phyloP scores from a whole-genome alignment of 2,797 vertebrate species.

The Amphiprion clarkii region DNA sequence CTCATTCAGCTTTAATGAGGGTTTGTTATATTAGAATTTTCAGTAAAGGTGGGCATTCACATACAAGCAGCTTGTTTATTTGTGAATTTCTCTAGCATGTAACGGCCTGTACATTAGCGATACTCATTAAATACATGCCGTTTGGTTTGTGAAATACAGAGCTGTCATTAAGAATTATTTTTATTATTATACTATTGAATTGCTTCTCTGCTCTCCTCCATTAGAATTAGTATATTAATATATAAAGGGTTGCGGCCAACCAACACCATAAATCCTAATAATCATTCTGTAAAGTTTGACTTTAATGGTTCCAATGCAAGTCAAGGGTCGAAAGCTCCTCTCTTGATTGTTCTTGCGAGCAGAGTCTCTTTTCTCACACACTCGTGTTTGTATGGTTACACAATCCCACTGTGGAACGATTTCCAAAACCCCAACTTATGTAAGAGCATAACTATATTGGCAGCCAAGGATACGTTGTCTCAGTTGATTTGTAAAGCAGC shows the following conservation, averaged over 20 bases:
- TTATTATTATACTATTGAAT: too few species aligned
- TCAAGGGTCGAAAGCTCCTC: conserved; percentile 8
- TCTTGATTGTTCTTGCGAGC: conserved; percentile 15
- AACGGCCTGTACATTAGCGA: background rate
- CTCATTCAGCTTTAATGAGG: conserved; percentile 12
- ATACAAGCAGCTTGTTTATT: conserved; percentile 8
- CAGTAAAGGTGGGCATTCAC: background rate
- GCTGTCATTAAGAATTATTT: too few species aligned
- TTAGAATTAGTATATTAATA: conserved; percentile 1
- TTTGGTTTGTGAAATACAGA: background rate
- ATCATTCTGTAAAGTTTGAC: background rate
- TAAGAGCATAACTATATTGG: conserved; percentile 49
- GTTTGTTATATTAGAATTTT: conserved; percentile 1
- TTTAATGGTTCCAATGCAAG: background rate
- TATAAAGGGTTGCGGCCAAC: background rate
- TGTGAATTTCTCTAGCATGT: background rate
- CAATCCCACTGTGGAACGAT: conserved; percentile 26
- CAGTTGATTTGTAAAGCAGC: conserved; percentile 51
- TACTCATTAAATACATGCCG: background rate
- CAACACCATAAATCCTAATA: background rate
- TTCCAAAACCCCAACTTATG: conserved; percentile 51
- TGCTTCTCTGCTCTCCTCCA: background rate
- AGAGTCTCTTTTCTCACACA: conserved; percentile 28
- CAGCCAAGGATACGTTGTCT: conserved; percentile 27
- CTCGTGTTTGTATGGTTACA: conserved; percentile 17